These are phyloP conservation scores for Clamator glandarius DNA, from an alignment of 2,797 vertebrate species.

Conservation along the genomic window DNA sequence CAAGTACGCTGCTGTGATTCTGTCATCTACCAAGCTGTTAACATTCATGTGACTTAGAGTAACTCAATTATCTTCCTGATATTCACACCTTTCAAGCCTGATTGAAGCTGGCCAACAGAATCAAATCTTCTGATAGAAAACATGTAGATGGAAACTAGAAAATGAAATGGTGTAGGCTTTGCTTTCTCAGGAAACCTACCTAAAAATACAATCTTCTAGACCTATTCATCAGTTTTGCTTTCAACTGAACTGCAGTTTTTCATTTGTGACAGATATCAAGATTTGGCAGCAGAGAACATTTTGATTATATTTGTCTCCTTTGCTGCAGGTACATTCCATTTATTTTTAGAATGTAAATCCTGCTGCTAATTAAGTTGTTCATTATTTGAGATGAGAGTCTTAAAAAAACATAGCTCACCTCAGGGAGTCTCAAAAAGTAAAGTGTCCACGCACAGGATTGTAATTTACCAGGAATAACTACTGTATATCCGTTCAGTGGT, in stretches of 20 bases:
- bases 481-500: neutral
- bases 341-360: constrained; percentile 2
- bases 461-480: constrained; percentile 2
- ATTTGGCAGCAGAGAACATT: neutral
- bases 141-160: neutral
- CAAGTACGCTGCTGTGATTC: neutral
- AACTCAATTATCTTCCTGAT: neutral
- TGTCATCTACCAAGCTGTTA: neutral
- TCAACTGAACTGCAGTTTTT: neutral
- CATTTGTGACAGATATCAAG: neutral
- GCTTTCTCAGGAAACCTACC: neutral
- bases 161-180: neutral
- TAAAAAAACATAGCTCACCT: neutral
- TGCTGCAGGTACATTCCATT: neutral
- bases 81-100: neutral
- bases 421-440: neutral
- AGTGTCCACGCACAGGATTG: neutral
- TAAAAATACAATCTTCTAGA: neutral
- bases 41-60: neutral
- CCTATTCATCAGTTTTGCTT: neutral
- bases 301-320: constrained; percentile 17
- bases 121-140: neutral
- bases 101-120: neutral
- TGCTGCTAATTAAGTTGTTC: constrained; percentile 8
- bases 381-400: neutral